A percentile compares a stretch with the other conserved stretches of the same genome.
These are phyloP conservation scores for Furnarius figulus DNA, from an alignment of 2,113 vertebrate species.

Conservation along the genomic window DNA sequence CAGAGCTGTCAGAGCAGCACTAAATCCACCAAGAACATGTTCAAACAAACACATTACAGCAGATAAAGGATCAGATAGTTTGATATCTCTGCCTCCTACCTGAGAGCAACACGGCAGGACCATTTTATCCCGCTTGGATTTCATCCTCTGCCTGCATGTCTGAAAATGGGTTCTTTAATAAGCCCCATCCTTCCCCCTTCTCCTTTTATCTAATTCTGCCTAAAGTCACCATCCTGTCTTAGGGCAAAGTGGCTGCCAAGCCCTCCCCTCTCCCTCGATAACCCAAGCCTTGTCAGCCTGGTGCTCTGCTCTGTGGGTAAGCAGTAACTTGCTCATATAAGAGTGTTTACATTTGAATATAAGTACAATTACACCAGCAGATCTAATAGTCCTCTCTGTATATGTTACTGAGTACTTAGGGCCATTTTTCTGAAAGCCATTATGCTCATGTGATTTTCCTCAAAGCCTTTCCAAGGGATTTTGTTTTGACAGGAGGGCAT, in stretches of 20 bases:
- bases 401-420: slow-evolving; percentile 82
- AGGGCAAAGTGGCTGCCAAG: neutral
- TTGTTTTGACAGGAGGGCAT: slow-evolving; percentile 89
- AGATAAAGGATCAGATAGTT: neutral
- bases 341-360: slow-evolving; percentile 81
- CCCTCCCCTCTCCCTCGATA: neutral
- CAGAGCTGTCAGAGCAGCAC: slow-evolving; percentile 15
- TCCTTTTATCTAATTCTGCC: neutral
- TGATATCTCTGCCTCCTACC: neutral
- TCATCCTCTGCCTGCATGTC: neutral
- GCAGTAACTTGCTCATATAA: slow-evolving; percentile 73
- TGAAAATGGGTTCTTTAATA: neutral
- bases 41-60: neutral
- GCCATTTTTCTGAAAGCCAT: slow-evolving; percentile 75
- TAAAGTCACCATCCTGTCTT: neutral
- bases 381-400: slow-evolving; percentile 85
- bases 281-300: neutral
- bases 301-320: neutral
- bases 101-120: neutral
- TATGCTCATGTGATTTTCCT: slow-evolving; percentile 80
- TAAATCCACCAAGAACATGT: neutral
- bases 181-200: neutral
- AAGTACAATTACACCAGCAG: slow-evolving; percentile 76
- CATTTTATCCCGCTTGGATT: fast-evolving
- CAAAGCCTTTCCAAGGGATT: slow-evolving; percentile 82